Evolutionary conservation across 1,140 invertebrate species (phyloP).

Genomic region (Bombyx mori): ASM3026992v2 NC_085110.1:9991001-9991500

Average conservation of each 20-base stretch:
- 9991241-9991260: conserved; percentile 42
- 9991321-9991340: conserved; percentile 42
- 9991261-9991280: conserved; percentile 43
- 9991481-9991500: conserved; percentile 70
- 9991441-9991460: conserved; percentile 15
- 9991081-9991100: too few species aligned
- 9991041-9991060: too few species aligned
- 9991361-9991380: conserved; percentile 60
- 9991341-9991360: conserved; percentile 33
- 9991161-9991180: conserved; percentile 45
- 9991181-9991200: conserved; percentile 63
- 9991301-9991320: conserved; percentile 71
- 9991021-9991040: too few species aligned
- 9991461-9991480: conserved; percentile 22
- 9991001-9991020: too few species aligned
- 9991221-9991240: conserved; percentile 49
- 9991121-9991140: conserved; percentile 61
- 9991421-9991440: conserved; percentile 56
- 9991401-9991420: conserved; percentile 63
- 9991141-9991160: conserved; percentile 61
- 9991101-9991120: conserved; percentile 4
- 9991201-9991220: conserved; percentile 49
- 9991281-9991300: conserved; percentile 68
- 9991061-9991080: too few species aligned
- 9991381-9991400: conserved; percentile 66